Base-by-base conservation (phyloP, 2,113 vertebrate species). In the Grantiella picta region DNA sequence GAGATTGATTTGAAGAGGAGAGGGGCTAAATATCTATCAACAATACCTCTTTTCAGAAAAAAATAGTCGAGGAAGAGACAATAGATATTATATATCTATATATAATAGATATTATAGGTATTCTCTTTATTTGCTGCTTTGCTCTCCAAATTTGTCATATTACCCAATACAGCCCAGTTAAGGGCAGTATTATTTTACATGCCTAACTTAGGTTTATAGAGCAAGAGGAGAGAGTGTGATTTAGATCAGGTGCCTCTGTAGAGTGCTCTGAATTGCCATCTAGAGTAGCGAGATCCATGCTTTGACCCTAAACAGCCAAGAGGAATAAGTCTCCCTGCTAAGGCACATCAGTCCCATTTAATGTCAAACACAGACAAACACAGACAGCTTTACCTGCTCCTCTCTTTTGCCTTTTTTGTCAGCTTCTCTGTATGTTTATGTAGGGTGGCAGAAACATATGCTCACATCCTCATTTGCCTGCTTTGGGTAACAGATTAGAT, bases 301-400 rank as follows among this genome's bases (percentile, higher is more conserved):
- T 82, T 87, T 75, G 33, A 44, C 8, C 13, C 24, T 52, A 44
- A 57, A 52, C 5, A 91, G 18, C 9, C 27, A 85, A 79, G 70
- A 53, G 47, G 27, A 75, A 3, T 12, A 82, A 71, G 7, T 40
- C 10, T 75, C 10, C 60, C 27, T 44, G 60, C 16, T 53, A 68
- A 56, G 28, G 18, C 17, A 20, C 0, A 0, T 40, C 36, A 49
- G 38, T 49, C 11, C 13, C 9, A 7, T 68, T 76, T 76, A n/a
- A 45, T 19, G 31, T 20, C 6, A 15, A 80, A 60, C 12, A 25
- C 28, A 72, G 17, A 31, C 23, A 54, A 69, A 47, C 18, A 54
- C n/a, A 56, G 60, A 42, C 45, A 42, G 15, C 15, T 77, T 64
- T 49, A 83, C 60, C 27, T 53, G 22, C 24, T 82, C 19, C 10